Conservation (phyloP, 1,140 invertebrate species). For the Coboldia fuscipes region DNA sequence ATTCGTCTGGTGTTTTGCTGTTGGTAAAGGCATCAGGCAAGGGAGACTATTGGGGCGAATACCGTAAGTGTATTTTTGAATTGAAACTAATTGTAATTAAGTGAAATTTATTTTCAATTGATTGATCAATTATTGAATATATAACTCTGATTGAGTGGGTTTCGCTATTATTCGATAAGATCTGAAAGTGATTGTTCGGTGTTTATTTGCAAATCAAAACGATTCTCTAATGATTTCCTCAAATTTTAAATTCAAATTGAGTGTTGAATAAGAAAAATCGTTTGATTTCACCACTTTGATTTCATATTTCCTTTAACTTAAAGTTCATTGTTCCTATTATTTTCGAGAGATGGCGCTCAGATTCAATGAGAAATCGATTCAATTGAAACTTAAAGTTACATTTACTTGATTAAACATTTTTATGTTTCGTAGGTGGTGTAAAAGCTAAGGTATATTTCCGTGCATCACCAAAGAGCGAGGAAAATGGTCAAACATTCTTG, state of each 20-base stretch:
- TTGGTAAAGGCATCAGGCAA: slow-evolving; percentile 56
- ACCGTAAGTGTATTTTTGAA: slow-evolving; percentile 28
- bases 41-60: slow-evolving; percentile 71
- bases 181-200: no score
- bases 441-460: slow-evolving; percentile 61
- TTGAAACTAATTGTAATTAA: slow-evolving; percentile 1
- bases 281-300: not conserved
- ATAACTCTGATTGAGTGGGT: no score
- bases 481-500: slow-evolving; percentile 36
- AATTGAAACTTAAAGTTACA: no score
- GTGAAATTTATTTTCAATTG: no score
- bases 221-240: not conserved
- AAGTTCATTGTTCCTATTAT: no score
- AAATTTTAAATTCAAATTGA: not conserved
- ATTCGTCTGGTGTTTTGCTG: slow-evolving; percentile 53
- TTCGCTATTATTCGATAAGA: no score
- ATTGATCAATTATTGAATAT: no score
- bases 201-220: no score
- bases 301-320: not conserved
- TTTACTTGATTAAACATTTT: no score
- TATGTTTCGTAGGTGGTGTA: slow-evolving; percentile 40
- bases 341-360: no score
- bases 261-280: not conserved
- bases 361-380: no score
- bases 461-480: slow-evolving; percentile 29